Conservation (phyloP, 2,797 vertebrate genomes). For the Gymnodraco acuticeps region DNA sequence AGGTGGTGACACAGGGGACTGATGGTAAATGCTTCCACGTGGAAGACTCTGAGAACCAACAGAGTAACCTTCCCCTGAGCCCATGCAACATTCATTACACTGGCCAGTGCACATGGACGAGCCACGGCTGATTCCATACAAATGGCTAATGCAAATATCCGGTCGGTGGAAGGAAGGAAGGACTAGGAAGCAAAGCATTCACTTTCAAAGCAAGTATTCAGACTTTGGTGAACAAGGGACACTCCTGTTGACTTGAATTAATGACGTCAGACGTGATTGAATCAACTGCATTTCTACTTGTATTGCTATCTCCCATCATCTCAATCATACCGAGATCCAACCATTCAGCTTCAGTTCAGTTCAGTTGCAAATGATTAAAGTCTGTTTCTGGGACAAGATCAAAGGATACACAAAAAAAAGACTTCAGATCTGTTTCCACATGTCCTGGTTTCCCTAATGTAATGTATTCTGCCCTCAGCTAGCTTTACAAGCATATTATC, state of each 20-base stretch:
- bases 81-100: slow-evolving; percentile 80
- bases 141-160: slow-evolving; percentile 52
- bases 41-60: slow-evolving; percentile 78
- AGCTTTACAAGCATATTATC: slow-evolving; percentile 35
- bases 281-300: neutral
- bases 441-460: slow-evolving; percentile 53
- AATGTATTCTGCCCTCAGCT: slow-evolving; percentile 54
- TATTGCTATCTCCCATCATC: slow-evolving; percentile 18
- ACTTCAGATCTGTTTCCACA: slow-evolving; percentile 36
- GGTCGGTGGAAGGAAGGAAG: neutral
- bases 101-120: slow-evolving; percentile 59
- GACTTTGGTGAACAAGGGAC: neutral
- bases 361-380: slow-evolving; percentile 28
- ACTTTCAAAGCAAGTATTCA: slow-evolving; percentile 19
- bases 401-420: slow-evolving; percentile 27
- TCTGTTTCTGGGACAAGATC: slow-evolving; percentile 59
- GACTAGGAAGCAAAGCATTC: neutral
- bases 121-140: slow-evolving; percentile 45
- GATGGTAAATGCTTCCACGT: slow-evolving; percentile 82
- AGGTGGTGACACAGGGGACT: slow-evolving; percentile 79
- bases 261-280: neutral
- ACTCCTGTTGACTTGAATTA: neutral
- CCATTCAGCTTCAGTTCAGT: neutral
- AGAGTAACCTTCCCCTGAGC: slow-evolving; percentile 78
- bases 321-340: slow-evolving; percentile 1